phyloP scores from a whole-genome alignment of 2,888 invertebrate genomes.

The Nomada flava region DNA sequence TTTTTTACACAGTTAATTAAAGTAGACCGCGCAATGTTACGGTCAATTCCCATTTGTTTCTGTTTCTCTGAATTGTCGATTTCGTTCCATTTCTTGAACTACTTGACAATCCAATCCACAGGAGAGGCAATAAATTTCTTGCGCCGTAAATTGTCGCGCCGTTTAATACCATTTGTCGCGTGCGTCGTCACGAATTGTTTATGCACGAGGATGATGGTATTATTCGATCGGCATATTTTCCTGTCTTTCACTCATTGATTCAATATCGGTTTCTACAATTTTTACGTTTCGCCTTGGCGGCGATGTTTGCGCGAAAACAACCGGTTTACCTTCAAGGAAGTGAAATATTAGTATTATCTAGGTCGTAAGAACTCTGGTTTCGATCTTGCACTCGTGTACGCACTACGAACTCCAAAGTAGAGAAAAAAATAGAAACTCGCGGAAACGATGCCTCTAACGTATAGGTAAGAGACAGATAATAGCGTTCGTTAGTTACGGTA shows the following conservation, averaged over 20 bases:
- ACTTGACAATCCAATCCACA: slow-evolving; percentile 1
- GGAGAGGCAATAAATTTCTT: slow-evolving; percentile 28
- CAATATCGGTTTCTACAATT: slow-evolving; percentile 41
- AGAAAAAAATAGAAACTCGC: neutral
- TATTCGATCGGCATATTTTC: neutral
- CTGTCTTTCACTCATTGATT: slow-evolving; percentile 14
- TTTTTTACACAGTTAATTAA: slow-evolving; percentile 41
- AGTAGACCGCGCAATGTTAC: slow-evolving; percentile 28
- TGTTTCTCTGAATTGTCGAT: neutral
- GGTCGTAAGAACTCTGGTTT: slow-evolving; percentile 19
- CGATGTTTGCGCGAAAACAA: slow-evolving; percentile 43
- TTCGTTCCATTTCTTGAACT: neutral
- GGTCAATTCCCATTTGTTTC: slow-evolving; percentile 21
- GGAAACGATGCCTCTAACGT: no score
- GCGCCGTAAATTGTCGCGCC: neutral
- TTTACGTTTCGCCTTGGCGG: slow-evolving; percentile 18
- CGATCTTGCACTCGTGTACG: neutral
- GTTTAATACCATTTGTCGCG: slow-evolving; percentile 2
- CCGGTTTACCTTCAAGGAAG: slow-evolving; percentile 60
- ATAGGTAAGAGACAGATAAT: no score
- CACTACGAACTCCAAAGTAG: slow-evolving; percentile 23
- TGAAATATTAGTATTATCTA: slow-evolving; percentile 47
- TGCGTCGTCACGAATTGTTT: slow-evolving; percentile 17
- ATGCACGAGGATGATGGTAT: neutral
- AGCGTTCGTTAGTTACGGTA: neutral